Percentiles rank a stretch among this genome's conserved stretches.
phyloP scores from a whole-genome alignment of 2,888 invertebrate genomes.

The Argynnis bischoffii region DNA sequence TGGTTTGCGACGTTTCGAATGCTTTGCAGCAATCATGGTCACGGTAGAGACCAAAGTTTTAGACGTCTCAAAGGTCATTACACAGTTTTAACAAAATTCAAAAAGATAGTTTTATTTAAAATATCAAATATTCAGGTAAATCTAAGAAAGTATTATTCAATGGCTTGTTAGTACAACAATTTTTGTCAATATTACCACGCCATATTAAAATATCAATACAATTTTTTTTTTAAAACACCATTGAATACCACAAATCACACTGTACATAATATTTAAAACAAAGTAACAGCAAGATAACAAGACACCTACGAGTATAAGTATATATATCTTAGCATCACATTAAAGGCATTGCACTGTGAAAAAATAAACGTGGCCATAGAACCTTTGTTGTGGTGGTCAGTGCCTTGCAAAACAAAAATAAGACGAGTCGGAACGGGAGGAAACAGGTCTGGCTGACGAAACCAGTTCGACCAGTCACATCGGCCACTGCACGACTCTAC shows the following conservation, averaged over 20 bases:
- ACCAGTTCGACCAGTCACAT: constrained; percentile 70
- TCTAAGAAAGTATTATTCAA: too few relatives aligned
- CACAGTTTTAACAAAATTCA: too few relatives aligned
- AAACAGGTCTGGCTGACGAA: constrained; percentile 60
- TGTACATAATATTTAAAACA: constrained; percentile 9
- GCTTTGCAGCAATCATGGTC: too few relatives aligned
- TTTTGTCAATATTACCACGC: too few relatives aligned
- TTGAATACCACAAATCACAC: neutral
- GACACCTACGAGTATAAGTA: constrained; percentile 14
- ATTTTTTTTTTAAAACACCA: too few relatives aligned
- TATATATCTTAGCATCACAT: constrained; percentile 28
- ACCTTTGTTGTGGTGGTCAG: constrained; percentile 82
- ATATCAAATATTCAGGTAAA: too few relatives aligned
- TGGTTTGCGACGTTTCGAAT: too few relatives aligned
- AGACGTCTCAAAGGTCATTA: too few relatives aligned
- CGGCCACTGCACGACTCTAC: constrained; percentile 49
- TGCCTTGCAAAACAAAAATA: constrained; percentile 79
- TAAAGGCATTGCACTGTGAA: constrained; percentile 57
- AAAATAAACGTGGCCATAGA: constrained; percentile 63
- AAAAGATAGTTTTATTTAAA: too few relatives aligned
- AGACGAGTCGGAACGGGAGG: constrained; percentile 55
- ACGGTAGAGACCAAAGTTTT: too few relatives aligned
- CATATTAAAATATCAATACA: too few relatives aligned
- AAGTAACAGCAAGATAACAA: constrained; percentile 15
- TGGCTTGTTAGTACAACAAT: too few relatives aligned